Percentiles rank a stretch among this genome's conserved stretches.
phyloP scores from a whole-genome alignment of 35 echinoderm and acorn worm species.

The Eucidaris tribuloides region DNA sequence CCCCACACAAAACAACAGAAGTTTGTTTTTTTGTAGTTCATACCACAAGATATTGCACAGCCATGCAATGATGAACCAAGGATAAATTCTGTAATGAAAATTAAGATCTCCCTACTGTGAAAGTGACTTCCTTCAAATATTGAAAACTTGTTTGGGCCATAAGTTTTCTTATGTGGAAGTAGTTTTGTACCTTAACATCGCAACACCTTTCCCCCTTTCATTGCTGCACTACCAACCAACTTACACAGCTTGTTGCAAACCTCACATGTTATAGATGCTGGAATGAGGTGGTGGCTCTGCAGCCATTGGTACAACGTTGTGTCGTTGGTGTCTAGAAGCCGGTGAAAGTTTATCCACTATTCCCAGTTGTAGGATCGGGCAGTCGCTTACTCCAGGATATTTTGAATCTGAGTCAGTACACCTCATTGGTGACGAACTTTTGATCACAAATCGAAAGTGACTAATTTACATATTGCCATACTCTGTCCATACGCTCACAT shows the following conservation, averaged over 20 bases:
- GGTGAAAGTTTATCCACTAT: neutral
- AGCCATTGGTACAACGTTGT: neutral
- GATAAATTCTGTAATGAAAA: neutral
- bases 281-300: neutral
- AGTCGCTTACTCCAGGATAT: neutral
- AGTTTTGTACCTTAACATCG: neutral
- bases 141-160: neutral
- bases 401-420: neutral
- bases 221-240: neutral
- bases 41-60: neutral
- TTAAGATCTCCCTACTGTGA: neutral
- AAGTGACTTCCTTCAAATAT: neutral
- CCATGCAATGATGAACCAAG: neutral
- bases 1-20: too few species aligned
- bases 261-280: neutral
- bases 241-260: neutral
- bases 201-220: neutral
- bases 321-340: neutral
- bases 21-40: slow-evolving; percentile 5
- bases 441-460: too few species aligned
- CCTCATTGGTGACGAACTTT: neutral
- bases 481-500: too few species aligned
- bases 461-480: too few species aligned
- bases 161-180: neutral
- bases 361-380: neutral